These are phyloP conservation scores for Adelosebastes latens DNA, from an alignment of 2,797 vertebrate genomes.

Conservation along the genomic window DNA sequence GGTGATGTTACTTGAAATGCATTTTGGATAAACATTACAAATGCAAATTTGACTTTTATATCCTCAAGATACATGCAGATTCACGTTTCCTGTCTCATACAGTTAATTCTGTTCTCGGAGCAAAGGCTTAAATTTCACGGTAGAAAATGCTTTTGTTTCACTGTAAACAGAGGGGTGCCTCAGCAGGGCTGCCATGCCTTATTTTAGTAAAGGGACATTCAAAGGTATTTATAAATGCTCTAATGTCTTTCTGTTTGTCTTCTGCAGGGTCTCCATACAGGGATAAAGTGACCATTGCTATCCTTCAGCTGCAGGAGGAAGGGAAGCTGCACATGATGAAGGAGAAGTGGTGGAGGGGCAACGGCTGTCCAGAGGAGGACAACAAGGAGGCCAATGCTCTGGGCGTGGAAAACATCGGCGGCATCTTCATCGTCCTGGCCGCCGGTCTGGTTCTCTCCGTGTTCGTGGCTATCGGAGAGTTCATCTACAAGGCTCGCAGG, in stretches of 20 bases:
- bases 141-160: background rate
- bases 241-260: background rate
- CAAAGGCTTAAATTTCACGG: background rate
- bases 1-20: background rate
- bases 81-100: background rate
- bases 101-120: background rate
- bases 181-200: background rate
- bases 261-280: conserved; percentile 93
- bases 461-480: conserved; percentile 97
- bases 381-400: conserved; percentile 96
- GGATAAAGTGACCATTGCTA: conserved; percentile 98
- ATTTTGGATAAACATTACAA: background rate
- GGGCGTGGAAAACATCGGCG: conserved; percentile 96
- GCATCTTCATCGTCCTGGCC: conserved; percentile 97
- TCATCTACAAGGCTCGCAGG: conserved; percentile 94
- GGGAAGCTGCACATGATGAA: conserved; percentile 99
- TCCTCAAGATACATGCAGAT: background rate
- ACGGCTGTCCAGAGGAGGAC: conserved; percentile 96
- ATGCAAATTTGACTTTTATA: background rate
- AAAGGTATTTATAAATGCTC: background rate
- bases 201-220: background rate
- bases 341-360: conserved; percentile 98
- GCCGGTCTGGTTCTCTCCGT: conserved; percentile 96
- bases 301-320: conserved; percentile 98
- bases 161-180: background rate